A percentile compares a stretch with the other conserved stretches of the same genome.
Conservation (phyloP, 23 tunicate species). For the Botrylloides violaceus region DNA sequence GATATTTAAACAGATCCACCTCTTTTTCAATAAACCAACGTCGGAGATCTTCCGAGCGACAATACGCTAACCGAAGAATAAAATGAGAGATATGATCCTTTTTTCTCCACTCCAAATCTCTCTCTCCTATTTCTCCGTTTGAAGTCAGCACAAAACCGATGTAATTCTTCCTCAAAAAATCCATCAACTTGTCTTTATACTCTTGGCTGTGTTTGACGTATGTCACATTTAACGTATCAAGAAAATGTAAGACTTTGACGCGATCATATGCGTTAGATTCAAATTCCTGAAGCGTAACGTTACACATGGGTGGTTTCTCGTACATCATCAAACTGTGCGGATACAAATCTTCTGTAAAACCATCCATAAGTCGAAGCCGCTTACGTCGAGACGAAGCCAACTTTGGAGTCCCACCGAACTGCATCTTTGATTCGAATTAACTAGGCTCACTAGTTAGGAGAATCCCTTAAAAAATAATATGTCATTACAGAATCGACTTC, state of each 20-base stretch:
- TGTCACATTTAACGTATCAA: conserved; percentile 65
- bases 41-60: conserved; percentile 86
- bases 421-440: conserved; percentile 26
- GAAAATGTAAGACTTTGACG: conserved; percentile 72
- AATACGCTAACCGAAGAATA: conserved; percentile 86
- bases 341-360: conserved; percentile 31
- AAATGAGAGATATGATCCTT: conserved; percentile 86
- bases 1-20: conserved; percentile 77
- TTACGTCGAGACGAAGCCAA: conserved; percentile 8
- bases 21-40: conserved; percentile 93
- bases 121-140: conserved; percentile 30
- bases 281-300: conserved; percentile 80
- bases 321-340: conserved; percentile 79
- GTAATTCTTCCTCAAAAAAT: conserved; percentile 70
- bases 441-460: too few species aligned
- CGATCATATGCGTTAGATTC: conserved; percentile 76
- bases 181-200: conserved; percentile 59
- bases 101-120: conserved; percentile 73
- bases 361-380: conserved; percentile 22
- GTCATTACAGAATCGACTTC: too few species aligned
- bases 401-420: conserved; percentile 48
- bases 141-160: conserved; percentile 58
- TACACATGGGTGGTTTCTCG: conserved; percentile 50
- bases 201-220: conserved; percentile 57
- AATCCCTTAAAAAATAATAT: too few species aligned